A percentile compares a stretch with the other conserved stretches of the same genome.
Conservation (phyloP, 2,888 invertebrate species). For the Galerucella nymphaeae region DNA sequence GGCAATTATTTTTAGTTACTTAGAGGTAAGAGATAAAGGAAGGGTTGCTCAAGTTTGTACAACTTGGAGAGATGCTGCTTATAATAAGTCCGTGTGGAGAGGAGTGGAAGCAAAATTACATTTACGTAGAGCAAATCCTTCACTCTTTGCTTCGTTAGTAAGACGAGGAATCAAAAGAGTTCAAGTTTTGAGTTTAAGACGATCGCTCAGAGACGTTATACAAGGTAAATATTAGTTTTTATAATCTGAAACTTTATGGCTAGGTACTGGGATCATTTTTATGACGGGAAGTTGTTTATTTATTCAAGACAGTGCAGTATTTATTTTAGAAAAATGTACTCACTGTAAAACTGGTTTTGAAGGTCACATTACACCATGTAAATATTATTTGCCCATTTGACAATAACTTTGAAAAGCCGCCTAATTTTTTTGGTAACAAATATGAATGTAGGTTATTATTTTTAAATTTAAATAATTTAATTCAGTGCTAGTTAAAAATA, state of each 20-base stretch:
- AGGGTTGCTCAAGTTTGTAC: constrained; percentile 90
- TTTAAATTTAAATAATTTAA: no score
- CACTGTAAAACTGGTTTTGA: no score
- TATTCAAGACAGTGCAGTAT: not conserved
- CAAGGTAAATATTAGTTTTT: constrained; percentile 63
- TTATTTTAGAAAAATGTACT: no score
- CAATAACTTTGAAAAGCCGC: no score
- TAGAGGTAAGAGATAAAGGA: constrained; percentile 90
- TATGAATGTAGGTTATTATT: no score
- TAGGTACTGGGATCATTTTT: not conserved
- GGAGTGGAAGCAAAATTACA: constrained; percentile 93
- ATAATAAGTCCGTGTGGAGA: constrained; percentile 93
- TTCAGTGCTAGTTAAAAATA: no score
- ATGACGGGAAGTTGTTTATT: not conserved
- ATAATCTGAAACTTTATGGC: not conserved
- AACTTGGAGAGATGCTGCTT: constrained; percentile 92
- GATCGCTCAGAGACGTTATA: constrained; percentile 87
- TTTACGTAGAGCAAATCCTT: constrained; percentile 83
- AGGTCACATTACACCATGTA: no score
- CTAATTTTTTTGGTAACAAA: no score
- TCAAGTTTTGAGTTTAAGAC: constrained; percentile 86
- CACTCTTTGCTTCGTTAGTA: constrained; percentile 86
- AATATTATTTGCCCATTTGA: no score
- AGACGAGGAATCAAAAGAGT: constrained; percentile 88
- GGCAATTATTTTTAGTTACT: constrained; percentile 89